Percentiles rank a stretch among this genome's conserved stretches.
Evolutionary conservation across 2,797 vertebrate species (phyloP).

Genomic region (Pipistrellus pygmaeus): DNA sequence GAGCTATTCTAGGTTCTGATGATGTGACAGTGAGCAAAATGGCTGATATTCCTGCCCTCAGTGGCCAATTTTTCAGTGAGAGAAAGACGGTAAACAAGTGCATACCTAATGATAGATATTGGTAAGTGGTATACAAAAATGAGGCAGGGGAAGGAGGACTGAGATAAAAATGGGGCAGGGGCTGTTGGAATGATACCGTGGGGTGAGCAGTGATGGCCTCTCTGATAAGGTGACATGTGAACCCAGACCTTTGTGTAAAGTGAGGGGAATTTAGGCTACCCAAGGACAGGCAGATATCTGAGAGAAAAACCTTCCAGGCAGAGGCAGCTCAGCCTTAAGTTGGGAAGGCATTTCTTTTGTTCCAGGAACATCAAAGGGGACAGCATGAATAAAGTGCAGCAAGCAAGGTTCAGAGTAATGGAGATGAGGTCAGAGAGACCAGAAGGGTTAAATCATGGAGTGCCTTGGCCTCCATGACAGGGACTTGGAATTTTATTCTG

Average conservation of each 20-base stretch:
- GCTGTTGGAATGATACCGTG: background rate
- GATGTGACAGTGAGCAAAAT: background rate
- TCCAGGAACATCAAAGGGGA: background rate
- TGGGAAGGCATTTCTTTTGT: background rate
- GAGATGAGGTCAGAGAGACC: background rate
- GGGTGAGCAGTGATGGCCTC: background rate
- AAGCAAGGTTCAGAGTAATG: background rate
- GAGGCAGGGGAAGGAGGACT: background rate
- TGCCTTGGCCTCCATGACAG: background rate
- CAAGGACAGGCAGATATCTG: background rate
- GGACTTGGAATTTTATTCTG: background rate
- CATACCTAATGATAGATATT: background rate
- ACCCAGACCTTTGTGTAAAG: background rate
- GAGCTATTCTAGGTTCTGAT: background rate
- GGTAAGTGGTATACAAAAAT: background rate
- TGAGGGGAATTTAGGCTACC: too few relatives aligned
- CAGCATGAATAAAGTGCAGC: background rate
- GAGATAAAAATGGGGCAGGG: background rate
- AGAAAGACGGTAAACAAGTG: background rate
- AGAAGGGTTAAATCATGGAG: background rate
- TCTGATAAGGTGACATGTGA: background rate
- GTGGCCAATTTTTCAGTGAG: background rate
- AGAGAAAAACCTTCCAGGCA: background rate
- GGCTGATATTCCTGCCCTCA: background rate
- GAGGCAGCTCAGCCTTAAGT: background rate